These are phyloP conservation scores for Smutsia temminckii DNA, from an alignment of 2,797 vertebrate species.

Conservation along the genomic window DNA sequence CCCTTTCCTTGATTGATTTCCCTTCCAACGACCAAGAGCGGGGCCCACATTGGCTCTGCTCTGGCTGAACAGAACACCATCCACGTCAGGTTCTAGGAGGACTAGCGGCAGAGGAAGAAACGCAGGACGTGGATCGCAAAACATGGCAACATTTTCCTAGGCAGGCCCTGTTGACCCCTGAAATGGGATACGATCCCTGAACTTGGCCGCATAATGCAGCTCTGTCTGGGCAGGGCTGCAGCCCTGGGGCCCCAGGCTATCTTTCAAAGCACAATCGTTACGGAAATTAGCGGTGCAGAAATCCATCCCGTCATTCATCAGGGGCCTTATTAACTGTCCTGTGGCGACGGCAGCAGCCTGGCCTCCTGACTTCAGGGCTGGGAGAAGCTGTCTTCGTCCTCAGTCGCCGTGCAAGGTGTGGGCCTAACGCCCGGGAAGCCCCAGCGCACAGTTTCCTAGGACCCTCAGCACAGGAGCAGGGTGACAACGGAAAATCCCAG, in stretches of 20 bases:
- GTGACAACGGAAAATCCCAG: no score
- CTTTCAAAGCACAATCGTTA: constrained; percentile 99
- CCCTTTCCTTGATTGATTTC: no score
- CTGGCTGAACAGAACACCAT: neutral
- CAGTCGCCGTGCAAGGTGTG: neutral
- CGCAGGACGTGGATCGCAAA: constrained; percentile 77
- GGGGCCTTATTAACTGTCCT: constrained; percentile 96
- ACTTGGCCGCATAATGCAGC: constrained; percentile 90
- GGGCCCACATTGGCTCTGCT: accelerated
- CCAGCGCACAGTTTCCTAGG: no score
- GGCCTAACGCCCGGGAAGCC: no score
- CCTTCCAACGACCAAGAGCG: accelerated
- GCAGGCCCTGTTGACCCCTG: constrained; percentile 78
- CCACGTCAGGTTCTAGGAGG: neutral
- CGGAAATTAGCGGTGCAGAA: constrained; percentile 98
- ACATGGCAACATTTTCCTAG: constrained; percentile 78
- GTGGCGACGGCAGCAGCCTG: constrained; percentile 87
- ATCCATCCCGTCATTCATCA: constrained; percentile 96
- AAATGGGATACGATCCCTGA: constrained; percentile 84
- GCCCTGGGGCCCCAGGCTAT: constrained; percentile 92
- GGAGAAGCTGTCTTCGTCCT: constrained; percentile 78
- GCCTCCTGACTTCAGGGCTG: constrained; percentile 81
- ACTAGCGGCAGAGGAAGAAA: constrained; percentile 68
- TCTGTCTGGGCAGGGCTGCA: constrained; percentile 91
- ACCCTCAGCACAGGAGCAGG: no score